These are phyloP conservation scores for Leptarthrus brevirostris DNA, from an alignment of 2,888 invertebrate species.

Conservation along the genomic window DNA sequence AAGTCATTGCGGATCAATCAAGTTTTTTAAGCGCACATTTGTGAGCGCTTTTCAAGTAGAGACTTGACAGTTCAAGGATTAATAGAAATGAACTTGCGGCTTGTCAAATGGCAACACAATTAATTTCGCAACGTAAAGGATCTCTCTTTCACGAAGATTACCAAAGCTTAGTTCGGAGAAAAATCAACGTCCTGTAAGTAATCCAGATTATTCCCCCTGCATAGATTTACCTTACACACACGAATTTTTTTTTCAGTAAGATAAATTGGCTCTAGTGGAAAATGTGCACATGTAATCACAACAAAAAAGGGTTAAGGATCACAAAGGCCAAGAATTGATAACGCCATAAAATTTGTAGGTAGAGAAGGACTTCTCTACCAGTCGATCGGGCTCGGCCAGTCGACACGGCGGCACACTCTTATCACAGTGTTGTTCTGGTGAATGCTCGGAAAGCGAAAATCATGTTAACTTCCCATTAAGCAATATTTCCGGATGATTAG, in stretches of 20 bases:
- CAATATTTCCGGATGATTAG: constrained; percentile 61
- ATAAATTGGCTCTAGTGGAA: constrained; percentile 30
- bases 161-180: background rate
- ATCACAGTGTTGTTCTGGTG: constrained; percentile 40
- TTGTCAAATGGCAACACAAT: constrained; percentile 24
- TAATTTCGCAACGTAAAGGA: background rate
- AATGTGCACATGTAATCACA: constrained; percentile 34
- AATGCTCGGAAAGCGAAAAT: constrained; percentile 58
- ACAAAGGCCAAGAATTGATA: constrained; percentile 45
- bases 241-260: background rate
- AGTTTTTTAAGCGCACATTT: constrained; percentile 4
- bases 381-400: background rate
- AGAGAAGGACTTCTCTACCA: background rate
- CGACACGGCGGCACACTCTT: constrained; percentile 18
- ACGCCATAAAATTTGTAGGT: constrained; percentile 36
- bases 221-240: background rate
- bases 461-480: constrained; percentile 62
- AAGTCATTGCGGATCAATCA: constrained; percentile 8
- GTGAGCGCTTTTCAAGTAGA: no score
- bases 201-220: constrained; percentile 6
- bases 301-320: constrained; percentile 39
- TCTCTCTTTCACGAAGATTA: constrained; percentile 29
- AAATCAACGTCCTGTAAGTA: constrained; percentile 21
- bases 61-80: background rate
- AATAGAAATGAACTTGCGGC: constrained; percentile 21